Conservation (phyloP, 2,888 invertebrate species). For the Drosophila tripunctata region DNA sequence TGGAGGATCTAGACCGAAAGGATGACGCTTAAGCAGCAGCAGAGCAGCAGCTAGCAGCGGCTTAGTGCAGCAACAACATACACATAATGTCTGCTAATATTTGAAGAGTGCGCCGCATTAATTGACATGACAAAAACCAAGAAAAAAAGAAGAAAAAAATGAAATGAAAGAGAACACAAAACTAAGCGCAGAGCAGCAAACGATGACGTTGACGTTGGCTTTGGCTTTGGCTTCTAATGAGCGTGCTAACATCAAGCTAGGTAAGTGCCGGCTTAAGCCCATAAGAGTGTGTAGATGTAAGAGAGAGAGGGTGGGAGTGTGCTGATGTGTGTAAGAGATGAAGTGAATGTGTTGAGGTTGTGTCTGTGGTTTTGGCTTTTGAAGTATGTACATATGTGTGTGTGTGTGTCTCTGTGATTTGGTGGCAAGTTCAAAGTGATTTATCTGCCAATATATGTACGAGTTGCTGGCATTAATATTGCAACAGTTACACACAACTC, state of each 20-base stretch:
- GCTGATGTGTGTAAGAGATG: constrained; percentile 1
- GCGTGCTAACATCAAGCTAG: constrained; percentile 37
- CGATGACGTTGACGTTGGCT: constrained; percentile 19
- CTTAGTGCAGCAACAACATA: constrained; percentile 43
- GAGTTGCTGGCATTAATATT: constrained; percentile 66
- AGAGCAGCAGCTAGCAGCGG: constrained; percentile 21
- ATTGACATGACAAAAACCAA: constrained; percentile 70
- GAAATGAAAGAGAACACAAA: background rate
- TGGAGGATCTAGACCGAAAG: constrained; percentile 43
- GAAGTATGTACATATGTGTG: background rate
- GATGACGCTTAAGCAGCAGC: constrained; percentile 26
- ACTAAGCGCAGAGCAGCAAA: constrained; percentile 11
- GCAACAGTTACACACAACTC: constrained; percentile 47
- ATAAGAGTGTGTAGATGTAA: constrained; percentile 24
- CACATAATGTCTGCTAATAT: constrained; percentile 77
- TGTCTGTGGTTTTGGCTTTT: constrained; percentile 8
- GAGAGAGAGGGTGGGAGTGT: constrained; percentile 2
- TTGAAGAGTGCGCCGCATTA: constrained; percentile 78
- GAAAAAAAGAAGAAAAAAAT: background rate
- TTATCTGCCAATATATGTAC: constrained; percentile 72
- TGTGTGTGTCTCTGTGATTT: constrained; percentile 49
- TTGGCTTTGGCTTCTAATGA: constrained; percentile 39
- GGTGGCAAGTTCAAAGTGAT: constrained; percentile 53
- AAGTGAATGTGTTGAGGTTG: background rate
- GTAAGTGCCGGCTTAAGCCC: constrained; percentile 65